Conservation (phyloP, 2,113 vertebrate species). For the Nipponia nippon region DNA sequence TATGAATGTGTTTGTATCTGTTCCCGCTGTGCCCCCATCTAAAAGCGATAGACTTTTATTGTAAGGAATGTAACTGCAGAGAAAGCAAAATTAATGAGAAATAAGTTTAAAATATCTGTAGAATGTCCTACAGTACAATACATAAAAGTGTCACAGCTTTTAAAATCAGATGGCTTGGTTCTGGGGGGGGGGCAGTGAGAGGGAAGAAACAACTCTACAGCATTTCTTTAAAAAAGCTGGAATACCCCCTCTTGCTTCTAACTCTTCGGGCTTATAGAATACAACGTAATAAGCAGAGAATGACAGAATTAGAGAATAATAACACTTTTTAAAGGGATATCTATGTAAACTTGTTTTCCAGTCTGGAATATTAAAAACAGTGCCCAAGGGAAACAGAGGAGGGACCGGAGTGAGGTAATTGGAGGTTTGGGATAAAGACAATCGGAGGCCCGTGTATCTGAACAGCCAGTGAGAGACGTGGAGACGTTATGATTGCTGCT, state of each 20-base stretch:
- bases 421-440: neutral
- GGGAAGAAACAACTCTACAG: neutral
- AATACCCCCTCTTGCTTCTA: neutral
- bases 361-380: neutral
- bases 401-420: neutral
- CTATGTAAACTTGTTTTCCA: neutral
- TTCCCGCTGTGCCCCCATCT: neutral
- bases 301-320: neutral
- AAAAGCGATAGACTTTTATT: neutral
- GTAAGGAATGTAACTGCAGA: neutral
- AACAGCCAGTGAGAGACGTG: neutral
- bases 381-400: neutral
- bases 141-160: neutral
- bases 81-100: neutral
- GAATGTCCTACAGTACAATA: neutral
- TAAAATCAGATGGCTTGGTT: neutral
- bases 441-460: neutral
- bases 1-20: neutral
- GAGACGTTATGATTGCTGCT: neutral
- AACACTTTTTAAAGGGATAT: neutral
- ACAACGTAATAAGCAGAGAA: neutral
- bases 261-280: neutral
- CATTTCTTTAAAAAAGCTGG: neutral
- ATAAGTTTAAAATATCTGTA: neutral
- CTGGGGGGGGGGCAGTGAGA: neutral